phyloP scores from a whole-genome alignment of 2,113 vertebrate species.

The Tetraodon nigroviridis region DNA sequence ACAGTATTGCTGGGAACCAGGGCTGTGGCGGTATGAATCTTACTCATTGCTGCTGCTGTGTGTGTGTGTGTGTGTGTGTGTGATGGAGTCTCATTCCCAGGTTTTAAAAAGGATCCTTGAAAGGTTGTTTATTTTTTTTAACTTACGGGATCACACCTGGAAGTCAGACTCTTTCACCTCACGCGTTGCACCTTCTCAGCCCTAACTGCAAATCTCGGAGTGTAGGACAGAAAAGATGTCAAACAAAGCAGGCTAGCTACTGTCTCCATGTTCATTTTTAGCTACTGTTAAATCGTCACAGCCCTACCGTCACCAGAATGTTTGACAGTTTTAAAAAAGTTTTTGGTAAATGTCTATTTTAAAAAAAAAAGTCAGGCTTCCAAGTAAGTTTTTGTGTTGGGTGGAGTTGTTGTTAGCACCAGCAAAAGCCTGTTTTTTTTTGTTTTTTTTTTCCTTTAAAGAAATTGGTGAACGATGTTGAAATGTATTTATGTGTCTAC shows the following conservation, averaged over 20 bases:
- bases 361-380: constrained; percentile 36
- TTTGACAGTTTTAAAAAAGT: constrained; percentile 27
- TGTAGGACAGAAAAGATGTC: not conserved
- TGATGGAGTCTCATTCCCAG: not conserved
- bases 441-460: constrained; percentile 66
- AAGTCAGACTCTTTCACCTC: not conserved
- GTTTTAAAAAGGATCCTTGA: not conserved
- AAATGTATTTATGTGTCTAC: constrained; percentile 96
- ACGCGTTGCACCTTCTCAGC: not conserved
- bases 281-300: constrained; percentile 50
- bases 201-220: not conserved
- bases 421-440: constrained; percentile 68
- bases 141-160: not conserved
- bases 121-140: not conserved
- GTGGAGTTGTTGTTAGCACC: constrained; percentile 44
- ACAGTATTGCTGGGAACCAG: constrained; percentile 80
- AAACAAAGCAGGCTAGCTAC: too few species aligned
- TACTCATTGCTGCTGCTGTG: not conserved
- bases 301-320: constrained; percentile 78
- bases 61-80: not conserved
- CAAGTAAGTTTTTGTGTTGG: constrained; percentile 42
- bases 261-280: not conserved
- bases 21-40: not conserved
- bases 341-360: constrained; percentile 26
- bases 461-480: constrained; percentile 93